These are phyloP conservation scores for Thecophora atra DNA, from an alignment of 2,888 invertebrate genomes.

Conservation along the genomic window DNA sequence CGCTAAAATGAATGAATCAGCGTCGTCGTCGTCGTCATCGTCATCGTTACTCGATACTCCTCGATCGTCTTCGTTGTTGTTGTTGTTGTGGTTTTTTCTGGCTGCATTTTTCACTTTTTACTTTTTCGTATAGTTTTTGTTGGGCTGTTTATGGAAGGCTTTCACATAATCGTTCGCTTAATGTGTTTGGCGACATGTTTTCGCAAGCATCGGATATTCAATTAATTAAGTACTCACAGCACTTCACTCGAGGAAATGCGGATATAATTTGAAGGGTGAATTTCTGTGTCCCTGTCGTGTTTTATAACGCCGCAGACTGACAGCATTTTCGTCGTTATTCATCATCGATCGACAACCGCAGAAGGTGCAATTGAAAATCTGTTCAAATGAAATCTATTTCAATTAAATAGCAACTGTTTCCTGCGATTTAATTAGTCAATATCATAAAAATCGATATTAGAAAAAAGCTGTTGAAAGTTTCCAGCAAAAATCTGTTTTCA, in stretches of 20 bases:
- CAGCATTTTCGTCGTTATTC: no score
- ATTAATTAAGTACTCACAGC: not conserved
- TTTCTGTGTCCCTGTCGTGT: not conserved
- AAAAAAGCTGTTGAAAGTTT: no score
- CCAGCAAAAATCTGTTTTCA: no score
- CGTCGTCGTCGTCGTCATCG: not conserved
- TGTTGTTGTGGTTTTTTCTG: not conserved
- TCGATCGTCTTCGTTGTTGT: not conserved
- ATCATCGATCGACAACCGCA: no score
- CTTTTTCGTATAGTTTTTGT: no score
- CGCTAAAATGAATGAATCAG: not conserved
- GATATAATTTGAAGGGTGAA: not conserved
- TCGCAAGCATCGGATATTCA: not conserved
- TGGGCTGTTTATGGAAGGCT: not conserved
- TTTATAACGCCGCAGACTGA: not conserved
- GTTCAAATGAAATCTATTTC: no score
- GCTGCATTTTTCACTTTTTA: not conserved
- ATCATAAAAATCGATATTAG: no score
- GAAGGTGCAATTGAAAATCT: no score
- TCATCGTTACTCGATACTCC: not conserved
- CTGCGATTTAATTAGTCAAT: no score
- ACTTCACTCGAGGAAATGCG: not conserved
- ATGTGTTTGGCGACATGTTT: not conserved
- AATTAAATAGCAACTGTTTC: no score
- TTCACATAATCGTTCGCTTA: constrained; percentile 20